These are phyloP conservation scores for Anoplopoma fimbria DNA, from an alignment of 2,113 vertebrate genomes.

Conservation along the genomic window DNA sequence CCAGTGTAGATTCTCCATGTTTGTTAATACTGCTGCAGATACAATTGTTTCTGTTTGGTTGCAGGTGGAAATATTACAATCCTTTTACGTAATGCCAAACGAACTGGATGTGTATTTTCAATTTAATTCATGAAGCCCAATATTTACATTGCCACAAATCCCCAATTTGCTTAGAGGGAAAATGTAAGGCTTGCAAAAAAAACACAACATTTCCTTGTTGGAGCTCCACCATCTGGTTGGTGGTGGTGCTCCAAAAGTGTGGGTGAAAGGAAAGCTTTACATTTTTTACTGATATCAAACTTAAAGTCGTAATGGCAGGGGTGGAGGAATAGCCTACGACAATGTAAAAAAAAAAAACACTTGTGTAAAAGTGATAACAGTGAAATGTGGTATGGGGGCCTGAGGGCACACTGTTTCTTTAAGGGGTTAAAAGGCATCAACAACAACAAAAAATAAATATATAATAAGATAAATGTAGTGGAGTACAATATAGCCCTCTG, in stretches of 20 bases:
- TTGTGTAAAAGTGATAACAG: not conserved
- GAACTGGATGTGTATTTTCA: not conserved
- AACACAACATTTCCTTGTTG: not conserved
- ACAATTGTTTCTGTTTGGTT: too few relatives aligned
- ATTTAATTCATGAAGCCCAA: not conserved
- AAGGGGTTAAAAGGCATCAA: not conserved
- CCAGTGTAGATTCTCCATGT: too few relatives aligned
- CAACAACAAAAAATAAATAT: too few relatives aligned
- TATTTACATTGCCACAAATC: not conserved
- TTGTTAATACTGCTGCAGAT: too few relatives aligned
- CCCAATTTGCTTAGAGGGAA: not conserved
- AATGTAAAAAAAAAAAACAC: not conserved
- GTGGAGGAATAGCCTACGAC: not conserved
- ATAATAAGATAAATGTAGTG: not conserved
- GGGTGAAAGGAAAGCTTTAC: not conserved
- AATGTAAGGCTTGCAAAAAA: not conserved
- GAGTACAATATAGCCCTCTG: not conserved
- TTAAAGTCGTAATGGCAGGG: not conserved
- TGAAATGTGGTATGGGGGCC: too few relatives aligned
- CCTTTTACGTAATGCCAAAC: not conserved
- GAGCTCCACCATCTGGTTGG: conserved; percentile 27
- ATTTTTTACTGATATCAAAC: not conserved
- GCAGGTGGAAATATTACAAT: too few relatives aligned
- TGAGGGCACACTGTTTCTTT: not conserved
- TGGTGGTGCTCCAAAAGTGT: not conserved